Evolutionary conservation across 1,140 invertebrate genomes (phyloP), one percentile per base, ranked within the genome.

Genomic region (Solen grandis): DNA sequence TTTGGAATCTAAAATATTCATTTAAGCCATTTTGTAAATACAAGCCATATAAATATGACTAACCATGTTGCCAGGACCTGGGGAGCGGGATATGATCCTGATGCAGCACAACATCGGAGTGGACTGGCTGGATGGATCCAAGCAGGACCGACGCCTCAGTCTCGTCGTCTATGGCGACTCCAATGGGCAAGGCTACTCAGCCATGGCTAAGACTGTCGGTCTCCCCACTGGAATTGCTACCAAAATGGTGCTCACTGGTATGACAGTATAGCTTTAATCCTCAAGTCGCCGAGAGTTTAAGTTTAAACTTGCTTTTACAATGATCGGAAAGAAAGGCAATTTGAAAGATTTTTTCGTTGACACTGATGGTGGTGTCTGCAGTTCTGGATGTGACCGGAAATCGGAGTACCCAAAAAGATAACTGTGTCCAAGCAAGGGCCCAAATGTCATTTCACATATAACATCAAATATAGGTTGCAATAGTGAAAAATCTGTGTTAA

Each of bases 171-270:
- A 99, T 87, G 99, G 99, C 0, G 96, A 99, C 63, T 90, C 92
- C 5, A 96, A 98, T 66, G 89, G 93, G 14, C 94, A 78, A 60
- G 96, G 96, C 19, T 96, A 97, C 89, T 99, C 98, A 0, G 99
- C 99, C 5, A 99, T 99, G 99, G 97, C 98, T 0, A 95, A 97
- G 87, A 99, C 97, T 22, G 99, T 99, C 5, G 98, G 99, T 4
- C 96, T 98, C 88, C 98, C 99, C 0, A 95, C 97, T 5, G 99
- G 97, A 5, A 99, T 99, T 87, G 97, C 98, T 5, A 95, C 97
- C 0, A 98, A 99, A 92, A 99, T 99, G 99, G 94, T 99, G 35
- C 93, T 99, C 5, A 97, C 99, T 92, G 98, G 96, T 97, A 93
- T 93, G 68, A 27, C 5, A 19, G 46, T 22, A 50, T 50, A 33